Percentiles rank a stretch among this genome's conserved stretches.
Conservation (phyloP, 2,113 vertebrate species). For the Hippocampus comes region DNA sequence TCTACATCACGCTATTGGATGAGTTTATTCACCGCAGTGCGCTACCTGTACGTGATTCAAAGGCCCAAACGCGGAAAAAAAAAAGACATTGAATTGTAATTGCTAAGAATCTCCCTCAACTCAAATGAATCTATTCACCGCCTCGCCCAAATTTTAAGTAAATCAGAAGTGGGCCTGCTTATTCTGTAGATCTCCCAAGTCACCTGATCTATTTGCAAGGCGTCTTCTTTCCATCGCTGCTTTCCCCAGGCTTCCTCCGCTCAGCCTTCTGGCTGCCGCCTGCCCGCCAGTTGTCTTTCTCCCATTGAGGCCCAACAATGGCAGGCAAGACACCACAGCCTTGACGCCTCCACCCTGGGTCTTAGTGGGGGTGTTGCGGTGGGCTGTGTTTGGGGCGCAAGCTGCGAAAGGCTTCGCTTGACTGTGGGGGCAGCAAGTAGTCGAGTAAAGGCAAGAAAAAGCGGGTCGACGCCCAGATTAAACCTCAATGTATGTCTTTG, state of each 20-base stretch:
- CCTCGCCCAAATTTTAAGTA: too few species aligned
- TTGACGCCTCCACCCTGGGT: slow-evolving; percentile 68
- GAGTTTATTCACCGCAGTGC: background rate
- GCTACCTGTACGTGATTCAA: background rate
- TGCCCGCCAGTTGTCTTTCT: slow-evolving; percentile 63
- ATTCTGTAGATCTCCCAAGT: background rate
- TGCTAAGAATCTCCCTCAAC: too few species aligned
- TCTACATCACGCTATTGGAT: background rate
- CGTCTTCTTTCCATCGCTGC: slow-evolving; percentile 10
- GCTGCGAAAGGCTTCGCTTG: slow-evolving; percentile 47
- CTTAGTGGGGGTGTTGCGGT: slow-evolving; percentile 31
- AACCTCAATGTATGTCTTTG: slow-evolving; percentile 51
- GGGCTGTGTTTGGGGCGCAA: slow-evolving; percentile 24
- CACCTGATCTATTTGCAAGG: background rate
- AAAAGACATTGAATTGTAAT: background rate
- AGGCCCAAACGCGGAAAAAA: background rate
- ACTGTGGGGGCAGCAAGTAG: slow-evolving; percentile 50
- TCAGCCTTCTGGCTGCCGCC: slow-evolving; percentile 69
- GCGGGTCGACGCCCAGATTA: slow-evolving; percentile 77
- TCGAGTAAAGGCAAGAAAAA: slow-evolving; percentile 60
- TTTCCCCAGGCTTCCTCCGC: slow-evolving; percentile 36
- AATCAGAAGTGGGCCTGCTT: background rate
- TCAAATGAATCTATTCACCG: too few species aligned
- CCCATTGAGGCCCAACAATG: slow-evolving; percentile 75
- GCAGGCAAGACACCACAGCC: slow-evolving; percentile 72